phyloP scores from a whole-genome alignment of 2,113 vertebrate genomes.

The Chionodraco myersi region DNA sequence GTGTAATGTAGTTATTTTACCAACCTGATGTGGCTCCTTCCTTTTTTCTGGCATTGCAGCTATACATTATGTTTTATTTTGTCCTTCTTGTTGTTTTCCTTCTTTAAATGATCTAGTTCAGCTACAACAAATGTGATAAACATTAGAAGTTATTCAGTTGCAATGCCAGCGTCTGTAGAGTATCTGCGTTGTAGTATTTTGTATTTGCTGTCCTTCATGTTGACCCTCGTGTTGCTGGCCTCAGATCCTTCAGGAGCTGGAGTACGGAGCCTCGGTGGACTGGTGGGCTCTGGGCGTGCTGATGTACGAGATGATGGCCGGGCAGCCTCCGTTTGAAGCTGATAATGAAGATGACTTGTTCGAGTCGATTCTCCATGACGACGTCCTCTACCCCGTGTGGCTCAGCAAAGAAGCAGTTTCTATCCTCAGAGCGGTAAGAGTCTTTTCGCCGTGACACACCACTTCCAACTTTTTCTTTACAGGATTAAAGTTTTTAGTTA shows the following conservation, averaged over 20 bases:
- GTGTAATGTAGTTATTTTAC: not conserved
- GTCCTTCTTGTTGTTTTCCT: too few species aligned
- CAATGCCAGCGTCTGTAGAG: not conserved
- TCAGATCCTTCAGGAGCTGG: conserved; percentile 98
- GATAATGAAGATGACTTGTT: conserved; percentile 99
- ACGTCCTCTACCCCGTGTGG: conserved; percentile 98
- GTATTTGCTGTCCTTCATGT: not conserved
- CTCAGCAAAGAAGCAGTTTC: conserved; percentile 99
- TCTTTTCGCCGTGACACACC: not conserved
- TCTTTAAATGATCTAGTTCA: not conserved
- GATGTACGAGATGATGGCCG: conserved; percentile 99
- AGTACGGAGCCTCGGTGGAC: conserved; percentile 96
- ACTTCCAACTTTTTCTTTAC: not conserved
- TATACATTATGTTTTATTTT: not conserved
- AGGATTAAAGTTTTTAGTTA: not conserved
- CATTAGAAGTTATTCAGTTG: not conserved
- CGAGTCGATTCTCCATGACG: conserved; percentile 97
- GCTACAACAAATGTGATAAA: not conserved
- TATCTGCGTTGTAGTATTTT: not conserved
- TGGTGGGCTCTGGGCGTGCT: conserved; percentile 99
- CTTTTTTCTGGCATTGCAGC: not conserved
- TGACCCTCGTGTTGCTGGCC: conserved; percentile 2
- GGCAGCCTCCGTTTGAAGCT: conserved; percentile 96
- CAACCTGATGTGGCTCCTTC: not conserved
- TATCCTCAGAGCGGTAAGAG: conserved; percentile 94